phyloP scores from a whole-genome alignment of 1,140 invertebrate species.

The Aphelinus certus region DNA sequence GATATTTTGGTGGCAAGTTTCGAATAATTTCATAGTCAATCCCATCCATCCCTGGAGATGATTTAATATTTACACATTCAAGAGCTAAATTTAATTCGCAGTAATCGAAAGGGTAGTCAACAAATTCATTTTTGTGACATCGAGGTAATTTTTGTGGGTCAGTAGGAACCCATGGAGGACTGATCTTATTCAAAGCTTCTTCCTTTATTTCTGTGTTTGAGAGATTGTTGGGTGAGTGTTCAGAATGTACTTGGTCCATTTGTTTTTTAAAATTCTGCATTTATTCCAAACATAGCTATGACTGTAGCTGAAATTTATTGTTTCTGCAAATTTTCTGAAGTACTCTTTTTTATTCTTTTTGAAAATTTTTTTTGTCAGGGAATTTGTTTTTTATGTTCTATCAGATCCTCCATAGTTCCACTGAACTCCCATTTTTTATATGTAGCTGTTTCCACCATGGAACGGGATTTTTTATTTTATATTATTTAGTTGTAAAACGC shows the following conservation, averaged over 20 bases:
- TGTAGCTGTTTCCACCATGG: conserved; percentile 9
- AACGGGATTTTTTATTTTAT: not conserved
- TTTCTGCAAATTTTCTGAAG: conserved; percentile 5
- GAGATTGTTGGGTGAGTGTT: not conserved
- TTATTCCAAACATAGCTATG: conserved; percentile 1
- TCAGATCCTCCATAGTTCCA: not conserved
- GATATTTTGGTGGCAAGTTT: not conserved
- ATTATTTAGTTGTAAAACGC: not conserved
- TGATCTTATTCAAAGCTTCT: not conserved
- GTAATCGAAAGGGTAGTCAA: not conserved
- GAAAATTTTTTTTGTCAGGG: not conserved
- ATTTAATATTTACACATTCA: conserved; percentile 1
- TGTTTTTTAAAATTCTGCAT: conserved; percentile 11
- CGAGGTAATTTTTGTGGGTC: not conserved
- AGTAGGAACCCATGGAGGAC: not conserved
- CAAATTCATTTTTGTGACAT: conserved; percentile 1
- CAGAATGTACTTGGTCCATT: conserved; percentile 1
- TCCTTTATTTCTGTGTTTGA: not conserved
- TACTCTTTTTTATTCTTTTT: conserved; percentile 11
- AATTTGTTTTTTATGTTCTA: not conserved
- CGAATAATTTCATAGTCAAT: conserved; percentile 9
- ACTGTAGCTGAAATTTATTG: not conserved
- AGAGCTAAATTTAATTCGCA: not conserved
- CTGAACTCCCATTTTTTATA: conserved; percentile 1
- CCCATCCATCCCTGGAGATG: not conserved